Conservation (phyloP, 2,113 vertebrate genomes). For the Melospiza georgiana region DNA sequence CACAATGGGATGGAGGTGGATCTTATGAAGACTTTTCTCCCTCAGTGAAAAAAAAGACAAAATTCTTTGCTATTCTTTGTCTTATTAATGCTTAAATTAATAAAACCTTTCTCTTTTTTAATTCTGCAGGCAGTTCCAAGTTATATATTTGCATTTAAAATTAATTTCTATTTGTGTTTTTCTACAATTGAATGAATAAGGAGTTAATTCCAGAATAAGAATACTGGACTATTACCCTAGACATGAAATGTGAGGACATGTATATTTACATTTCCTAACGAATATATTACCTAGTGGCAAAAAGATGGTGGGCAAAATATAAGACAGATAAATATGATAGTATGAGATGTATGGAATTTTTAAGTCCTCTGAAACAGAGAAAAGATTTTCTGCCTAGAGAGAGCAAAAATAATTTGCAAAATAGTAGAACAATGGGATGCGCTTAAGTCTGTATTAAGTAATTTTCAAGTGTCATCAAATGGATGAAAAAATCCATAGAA, state of each 20-base stretch:
- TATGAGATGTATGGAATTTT: neutral
- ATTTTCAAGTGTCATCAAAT: conserved; percentile 50
- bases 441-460: conserved; percentile 21
- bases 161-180: neutral
- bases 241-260: neutral
- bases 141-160: neutral
- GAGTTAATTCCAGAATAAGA: neutral
- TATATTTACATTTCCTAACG: neutral
- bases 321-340: neutral
- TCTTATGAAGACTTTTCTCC: neutral
- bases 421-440: neutral
- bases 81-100: neutral
- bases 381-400: neutral
- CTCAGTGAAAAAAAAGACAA: neutral
- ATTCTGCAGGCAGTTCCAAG: neutral
- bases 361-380: neutral
- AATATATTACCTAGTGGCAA: neutral
- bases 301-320: neutral
- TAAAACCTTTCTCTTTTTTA: neutral
- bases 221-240: neutral
- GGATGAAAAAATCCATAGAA: conserved; percentile 37
- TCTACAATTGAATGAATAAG: neutral
- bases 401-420: conserved; percentile 31
- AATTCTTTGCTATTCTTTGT: neutral
- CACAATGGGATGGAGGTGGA: neutral